phyloP scores from a whole-genome alignment of 1,140 invertebrate genomes.

The Bombus haemorrhoidalis region DNA sequence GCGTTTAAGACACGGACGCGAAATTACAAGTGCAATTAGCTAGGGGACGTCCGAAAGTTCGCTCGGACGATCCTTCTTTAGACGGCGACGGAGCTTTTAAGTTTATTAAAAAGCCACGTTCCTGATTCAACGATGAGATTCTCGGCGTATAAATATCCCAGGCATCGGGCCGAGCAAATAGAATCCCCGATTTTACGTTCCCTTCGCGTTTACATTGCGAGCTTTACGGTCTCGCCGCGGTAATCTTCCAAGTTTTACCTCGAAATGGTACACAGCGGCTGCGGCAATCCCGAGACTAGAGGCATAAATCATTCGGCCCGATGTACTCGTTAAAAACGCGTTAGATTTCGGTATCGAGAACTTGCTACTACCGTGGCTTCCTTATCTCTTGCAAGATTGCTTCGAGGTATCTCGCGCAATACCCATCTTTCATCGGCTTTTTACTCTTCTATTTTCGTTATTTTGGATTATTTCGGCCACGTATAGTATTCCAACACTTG shows the following conservation, averaged over 20 bases:
- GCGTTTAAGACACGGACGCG: not conserved
- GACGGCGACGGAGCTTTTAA: not conserved
- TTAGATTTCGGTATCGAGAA: conserved; percentile 15
- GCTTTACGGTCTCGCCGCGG: conserved; percentile 2
- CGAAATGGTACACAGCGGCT: not conserved
- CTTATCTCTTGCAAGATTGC: not conserved
- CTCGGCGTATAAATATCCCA: not conserved
- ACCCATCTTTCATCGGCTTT: not conserved
- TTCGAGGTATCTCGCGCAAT: not conserved
- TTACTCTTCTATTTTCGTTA: not conserved
- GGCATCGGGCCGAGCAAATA: not conserved
- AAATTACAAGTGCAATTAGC: conserved; percentile 32
- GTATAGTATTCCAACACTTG: too few relatives aligned
- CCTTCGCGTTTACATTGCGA: not conserved
- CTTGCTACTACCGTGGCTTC: not conserved
- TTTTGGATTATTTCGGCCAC: not conserved
- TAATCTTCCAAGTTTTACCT: conserved; percentile 17
- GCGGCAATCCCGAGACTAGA: not conserved
- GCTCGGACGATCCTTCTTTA: not conserved
- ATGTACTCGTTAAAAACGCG: conserved; percentile 32
- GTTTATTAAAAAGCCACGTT: conserved; percentile 28
- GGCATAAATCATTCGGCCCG: not conserved
- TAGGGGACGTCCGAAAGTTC: not conserved
- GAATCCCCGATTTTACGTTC: conserved; percentile 7
- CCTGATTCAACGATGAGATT: not conserved